These are phyloP conservation scores for Strix aluco DNA, from an alignment of 2,113 vertebrate genomes.

Conservation along the genomic window DNA sequence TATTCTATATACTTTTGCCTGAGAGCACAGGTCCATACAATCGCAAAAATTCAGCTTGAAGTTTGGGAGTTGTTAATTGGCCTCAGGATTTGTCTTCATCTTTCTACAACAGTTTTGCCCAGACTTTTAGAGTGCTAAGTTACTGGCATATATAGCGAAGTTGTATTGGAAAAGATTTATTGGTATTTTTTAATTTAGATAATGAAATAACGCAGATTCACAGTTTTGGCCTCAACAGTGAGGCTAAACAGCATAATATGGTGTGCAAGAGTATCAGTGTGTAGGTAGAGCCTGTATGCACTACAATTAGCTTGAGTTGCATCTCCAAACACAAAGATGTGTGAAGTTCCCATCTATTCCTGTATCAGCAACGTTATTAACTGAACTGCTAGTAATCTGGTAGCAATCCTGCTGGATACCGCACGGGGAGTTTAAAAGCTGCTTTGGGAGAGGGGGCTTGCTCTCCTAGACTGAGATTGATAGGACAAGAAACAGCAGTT, in stretches of 20 bases:
- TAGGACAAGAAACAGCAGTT: background rate
- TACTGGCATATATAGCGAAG: background rate
- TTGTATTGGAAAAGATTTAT: background rate
- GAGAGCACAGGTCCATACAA: background rate
- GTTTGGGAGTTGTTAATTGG: background rate
- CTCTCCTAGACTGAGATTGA: background rate
- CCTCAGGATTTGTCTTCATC: background rate
- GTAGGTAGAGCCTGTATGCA: background rate
- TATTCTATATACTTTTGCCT: background rate
- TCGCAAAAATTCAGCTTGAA: background rate
- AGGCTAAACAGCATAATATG: background rate
- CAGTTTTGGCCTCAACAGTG: background rate
- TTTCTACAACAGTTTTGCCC: background rate
- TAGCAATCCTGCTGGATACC: background rate
- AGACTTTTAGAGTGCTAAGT: background rate
- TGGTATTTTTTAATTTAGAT: background rate
- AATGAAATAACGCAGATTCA: background rate
- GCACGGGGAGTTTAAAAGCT: accelerated
- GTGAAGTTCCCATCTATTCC: background rate
- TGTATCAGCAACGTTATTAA: background rate
- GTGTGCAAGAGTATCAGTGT: background rate
- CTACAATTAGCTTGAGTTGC: background rate
- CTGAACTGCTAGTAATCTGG: background rate
- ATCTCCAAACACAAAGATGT: background rate
- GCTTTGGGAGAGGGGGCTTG: background rate